Conservation (phyloP, 2,888 invertebrate species). For the Psylliodes chrysocephalus region DNA sequence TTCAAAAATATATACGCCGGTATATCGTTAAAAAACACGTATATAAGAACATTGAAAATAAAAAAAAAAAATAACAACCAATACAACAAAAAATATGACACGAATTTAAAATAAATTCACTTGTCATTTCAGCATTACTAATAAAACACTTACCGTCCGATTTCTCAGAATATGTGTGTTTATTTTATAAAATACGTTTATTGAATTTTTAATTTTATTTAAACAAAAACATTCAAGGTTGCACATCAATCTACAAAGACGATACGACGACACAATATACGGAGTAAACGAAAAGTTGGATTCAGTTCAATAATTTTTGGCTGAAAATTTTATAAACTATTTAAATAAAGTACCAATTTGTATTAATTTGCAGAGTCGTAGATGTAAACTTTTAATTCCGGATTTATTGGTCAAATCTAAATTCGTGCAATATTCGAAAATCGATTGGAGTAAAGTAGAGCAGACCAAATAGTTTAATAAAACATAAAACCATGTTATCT, state of each 20-base stretch:
- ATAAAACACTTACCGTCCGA: constrained; percentile 23
- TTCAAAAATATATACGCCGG: not conserved
- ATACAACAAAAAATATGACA: not conserved
- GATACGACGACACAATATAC: constrained; percentile 2
- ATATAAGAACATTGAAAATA: not conserved
- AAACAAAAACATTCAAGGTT: constrained; percentile 13
- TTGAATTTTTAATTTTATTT: constrained; percentile 15
- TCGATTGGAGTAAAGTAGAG: no score
- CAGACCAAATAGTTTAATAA: no score
- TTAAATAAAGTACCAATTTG: not conserved
- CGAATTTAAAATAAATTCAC: not conserved
- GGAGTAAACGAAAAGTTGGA: not conserved
- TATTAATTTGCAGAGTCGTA: constrained; percentile 3
- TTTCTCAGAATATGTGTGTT: constrained; percentile 33
- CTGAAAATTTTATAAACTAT: not conserved
- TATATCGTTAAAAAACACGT: not conserved
- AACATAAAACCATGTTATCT: no score
- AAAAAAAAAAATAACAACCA: not conserved
- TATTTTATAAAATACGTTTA: constrained; percentile 18
- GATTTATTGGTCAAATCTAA: no score
- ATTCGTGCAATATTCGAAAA: no score
- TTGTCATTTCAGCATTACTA: not conserved
- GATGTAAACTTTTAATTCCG: no score
- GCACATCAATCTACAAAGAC: not conserved
- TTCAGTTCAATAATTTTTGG: constrained; percentile 10